phyloP scores from a whole-genome alignment of 2,888 invertebrate genomes.

The Nemoura dubitans region DNA sequence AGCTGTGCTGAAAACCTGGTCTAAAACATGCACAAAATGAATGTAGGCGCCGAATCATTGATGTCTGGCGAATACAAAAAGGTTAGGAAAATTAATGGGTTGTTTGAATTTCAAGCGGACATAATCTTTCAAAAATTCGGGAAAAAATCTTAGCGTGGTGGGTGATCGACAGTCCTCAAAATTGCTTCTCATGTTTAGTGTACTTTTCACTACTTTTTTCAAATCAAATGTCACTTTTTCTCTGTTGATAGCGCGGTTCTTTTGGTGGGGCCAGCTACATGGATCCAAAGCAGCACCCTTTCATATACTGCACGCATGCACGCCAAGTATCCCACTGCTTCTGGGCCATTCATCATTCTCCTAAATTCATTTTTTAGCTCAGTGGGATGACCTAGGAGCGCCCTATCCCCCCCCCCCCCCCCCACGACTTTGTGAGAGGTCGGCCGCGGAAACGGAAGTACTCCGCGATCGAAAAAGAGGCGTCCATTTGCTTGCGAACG shows the following conservation, averaged over 20 bases:
- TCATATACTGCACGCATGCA: background rate
- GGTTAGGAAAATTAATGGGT: background rate
- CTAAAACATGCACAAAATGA: background rate
- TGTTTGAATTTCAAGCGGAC: background rate
- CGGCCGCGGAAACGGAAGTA: too few species aligned
- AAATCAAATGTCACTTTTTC: background rate
- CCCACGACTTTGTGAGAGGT: too few species aligned
- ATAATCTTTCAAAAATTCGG: background rate
- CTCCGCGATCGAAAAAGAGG: too few species aligned
- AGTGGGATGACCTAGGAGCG: background rate
- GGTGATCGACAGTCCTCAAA: background rate
- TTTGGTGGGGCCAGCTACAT: background rate
- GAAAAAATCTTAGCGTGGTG: background rate
- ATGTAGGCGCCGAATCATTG: background rate
- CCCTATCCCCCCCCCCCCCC: too few species aligned
- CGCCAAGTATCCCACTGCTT: background rate
- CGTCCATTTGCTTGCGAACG: too few species aligned
- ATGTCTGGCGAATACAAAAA: background rate
- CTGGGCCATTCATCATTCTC: background rate
- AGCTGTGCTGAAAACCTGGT: background rate
- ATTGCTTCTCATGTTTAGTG: background rate
- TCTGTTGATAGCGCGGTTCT: background rate
- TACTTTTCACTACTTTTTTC: background rate
- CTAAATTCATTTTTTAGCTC: background rate
- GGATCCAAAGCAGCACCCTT: too few species aligned